Conservation (phyloP, 2,797 vertebrate species). For the Scarus forsteni region DNA sequence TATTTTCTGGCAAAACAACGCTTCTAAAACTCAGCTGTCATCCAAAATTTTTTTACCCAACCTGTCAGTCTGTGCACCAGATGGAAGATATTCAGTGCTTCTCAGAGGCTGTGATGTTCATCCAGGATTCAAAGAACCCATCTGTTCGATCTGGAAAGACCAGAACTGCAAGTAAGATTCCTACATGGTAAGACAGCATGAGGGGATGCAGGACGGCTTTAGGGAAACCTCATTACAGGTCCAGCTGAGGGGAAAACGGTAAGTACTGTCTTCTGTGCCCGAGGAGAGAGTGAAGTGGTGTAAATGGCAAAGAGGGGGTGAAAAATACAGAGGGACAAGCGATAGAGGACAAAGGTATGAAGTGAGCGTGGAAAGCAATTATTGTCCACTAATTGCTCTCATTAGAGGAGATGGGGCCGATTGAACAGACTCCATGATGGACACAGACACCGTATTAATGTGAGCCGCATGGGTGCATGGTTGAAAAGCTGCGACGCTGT, state of each 20-base stretch:
- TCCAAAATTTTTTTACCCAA: slow-evolving; percentile 12
- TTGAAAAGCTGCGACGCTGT: slow-evolving; percentile 29
- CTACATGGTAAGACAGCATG: slow-evolving; percentile 2
- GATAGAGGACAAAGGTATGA: slow-evolving; percentile 45
- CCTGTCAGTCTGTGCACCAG: slow-evolving; percentile 15
- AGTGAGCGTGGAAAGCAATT: slow-evolving; percentile 72
- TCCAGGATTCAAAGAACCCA: slow-evolving; percentile 46
- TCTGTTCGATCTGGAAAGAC: slow-evolving; percentile 37
- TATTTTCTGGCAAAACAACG: not conserved
- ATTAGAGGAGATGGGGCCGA: slow-evolving; percentile 66
- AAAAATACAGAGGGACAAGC: slow-evolving; percentile 30
- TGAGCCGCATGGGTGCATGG: slow-evolving; percentile 24
- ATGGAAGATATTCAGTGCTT: slow-evolving; percentile 24
- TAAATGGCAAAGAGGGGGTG: slow-evolving; percentile 27
- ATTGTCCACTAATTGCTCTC: slow-evolving; percentile 75
- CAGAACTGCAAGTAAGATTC: slow-evolving; percentile 9
- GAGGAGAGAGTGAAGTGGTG: slow-evolving; percentile 20
- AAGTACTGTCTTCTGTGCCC: slow-evolving; percentile 27
- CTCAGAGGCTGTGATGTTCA: slow-evolving; percentile 26
- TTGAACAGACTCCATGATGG: slow-evolving; percentile 46
- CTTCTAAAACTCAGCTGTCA: slow-evolving; percentile 2
- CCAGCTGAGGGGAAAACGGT: slow-evolving; percentile 45
- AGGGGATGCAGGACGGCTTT: slow-evolving; percentile 20
- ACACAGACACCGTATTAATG: slow-evolving; percentile 33
- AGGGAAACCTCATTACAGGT: slow-evolving; percentile 32